Evolutionary conservation across 1,140 invertebrate genomes (phyloP).

Genomic region (Tetranychus urticae): DNA sequence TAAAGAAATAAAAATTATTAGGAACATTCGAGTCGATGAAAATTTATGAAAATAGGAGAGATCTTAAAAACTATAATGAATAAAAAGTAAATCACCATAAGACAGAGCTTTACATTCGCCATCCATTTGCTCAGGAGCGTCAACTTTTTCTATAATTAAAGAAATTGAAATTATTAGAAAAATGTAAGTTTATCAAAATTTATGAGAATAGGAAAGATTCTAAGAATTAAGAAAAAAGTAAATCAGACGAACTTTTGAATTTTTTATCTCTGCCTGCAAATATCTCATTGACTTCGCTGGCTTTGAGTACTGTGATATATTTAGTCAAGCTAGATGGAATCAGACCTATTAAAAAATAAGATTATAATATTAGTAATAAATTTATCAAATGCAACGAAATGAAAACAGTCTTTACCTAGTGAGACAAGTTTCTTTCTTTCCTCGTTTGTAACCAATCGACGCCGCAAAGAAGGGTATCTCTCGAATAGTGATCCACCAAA

Average conservation of each 20-base stretch:
- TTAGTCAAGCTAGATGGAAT: slow-evolving; percentile 81
- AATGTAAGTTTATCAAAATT: neutral
- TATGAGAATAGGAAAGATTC: neutral
- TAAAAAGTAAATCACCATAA: too few species aligned
- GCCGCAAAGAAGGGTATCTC: slow-evolving; percentile 88
- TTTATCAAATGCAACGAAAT: neutral
- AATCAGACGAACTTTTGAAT: slow-evolving; percentile 34
- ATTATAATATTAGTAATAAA: slow-evolving; percentile 7
- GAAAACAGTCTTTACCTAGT: slow-evolving; percentile 31
- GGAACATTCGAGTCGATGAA: too few species aligned
- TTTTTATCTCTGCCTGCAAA: slow-evolving; percentile 98
- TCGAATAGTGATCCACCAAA: slow-evolving; percentile 95
- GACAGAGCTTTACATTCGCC: too few species aligned
- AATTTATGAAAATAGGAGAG: too few species aligned
- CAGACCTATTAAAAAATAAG: slow-evolving; percentile 25
- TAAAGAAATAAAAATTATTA: too few species aligned
- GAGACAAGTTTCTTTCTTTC: slow-evolving; percentile 82
- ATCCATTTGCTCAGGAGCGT: too few species aligned
- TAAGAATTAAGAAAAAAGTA: too few species aligned
- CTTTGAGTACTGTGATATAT: slow-evolving; percentile 73
- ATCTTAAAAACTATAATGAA: too few species aligned
- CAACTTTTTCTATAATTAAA: too few species aligned
- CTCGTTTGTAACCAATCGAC: slow-evolving; percentile 80
- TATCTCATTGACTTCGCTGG: slow-evolving; percentile 90
- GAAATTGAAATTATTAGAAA: neutral